phyloP scores from a whole-genome alignment of 2,797 vertebrate species.

The Sebastolobus alascanus region DNA sequence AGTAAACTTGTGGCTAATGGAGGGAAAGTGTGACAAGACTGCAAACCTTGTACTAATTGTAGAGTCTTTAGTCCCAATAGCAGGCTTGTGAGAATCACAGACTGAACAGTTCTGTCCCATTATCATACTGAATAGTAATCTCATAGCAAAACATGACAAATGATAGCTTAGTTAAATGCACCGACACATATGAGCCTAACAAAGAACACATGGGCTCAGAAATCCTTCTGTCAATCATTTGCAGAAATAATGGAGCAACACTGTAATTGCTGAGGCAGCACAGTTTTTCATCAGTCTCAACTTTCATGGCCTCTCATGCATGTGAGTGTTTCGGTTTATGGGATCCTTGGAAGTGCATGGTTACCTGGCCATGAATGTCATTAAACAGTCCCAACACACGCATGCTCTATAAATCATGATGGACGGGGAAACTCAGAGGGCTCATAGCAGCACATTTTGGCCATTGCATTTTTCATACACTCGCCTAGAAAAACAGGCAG shows the following conservation, averaged over 20 bases:
- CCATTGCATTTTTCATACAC: neutral
- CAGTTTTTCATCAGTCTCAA: conserved; percentile 34
- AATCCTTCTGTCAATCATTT: conserved; percentile 46
- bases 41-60: neutral
- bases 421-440: conserved; percentile 1
- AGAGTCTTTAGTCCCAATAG: neutral
- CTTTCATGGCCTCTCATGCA: conserved; percentile 32
- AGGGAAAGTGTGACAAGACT: neutral
- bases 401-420: conserved; percentile 12
- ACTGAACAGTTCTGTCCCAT: neutral
- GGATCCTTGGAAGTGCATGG: conserved; percentile 17
- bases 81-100: neutral
- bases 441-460: conserved; percentile 6
- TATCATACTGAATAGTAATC: conserved; percentile 4
- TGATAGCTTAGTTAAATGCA: conserved; percentile 1
- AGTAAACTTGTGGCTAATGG: neutral
- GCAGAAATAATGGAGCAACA: neutral
- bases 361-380: conserved; percentile 25
- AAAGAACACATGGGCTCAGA: conserved; percentile 5
- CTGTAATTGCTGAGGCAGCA: conserved; percentile 36
- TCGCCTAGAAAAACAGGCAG: conserved; percentile 1
- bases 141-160: neutral
- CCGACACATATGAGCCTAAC: conserved; percentile 2
- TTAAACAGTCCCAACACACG: conserved; percentile 16
- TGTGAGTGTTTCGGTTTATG: conserved; percentile 35